Base-by-base conservation (phyloP, 2,888 invertebrate genomes). In the Leptinotarsa haldemani region DNA sequence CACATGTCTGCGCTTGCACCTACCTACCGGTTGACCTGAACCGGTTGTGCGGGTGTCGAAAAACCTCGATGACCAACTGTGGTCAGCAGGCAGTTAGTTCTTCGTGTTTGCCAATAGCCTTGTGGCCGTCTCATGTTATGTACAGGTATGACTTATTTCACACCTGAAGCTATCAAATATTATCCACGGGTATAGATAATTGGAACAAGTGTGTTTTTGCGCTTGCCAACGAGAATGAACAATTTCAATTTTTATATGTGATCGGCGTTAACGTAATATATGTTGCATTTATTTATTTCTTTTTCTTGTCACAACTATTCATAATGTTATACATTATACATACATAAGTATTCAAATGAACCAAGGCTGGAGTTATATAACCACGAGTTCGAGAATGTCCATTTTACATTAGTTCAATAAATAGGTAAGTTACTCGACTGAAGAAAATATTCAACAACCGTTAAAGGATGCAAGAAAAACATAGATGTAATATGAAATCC, bases 1-100 rank as follows among this genome's bases (percentile, higher is more conserved):
- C 61, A 61, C 61, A 61, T 61, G 61, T 40, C 61, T 61, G 58
- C n/a, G 15, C 58, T 58, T 25, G 61, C n/a, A 30, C 40, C 30
- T 40, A 61, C 40, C 61, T 61, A 61, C 40, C 61, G 61, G 61
- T 61, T 71, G 69, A 63, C 65, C 52, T 50, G 77, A 81, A 82
- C 82, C 82, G 81, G 82, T 82, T 80, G 81, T 80, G 82, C 82
- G 83, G 82, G 82, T 82, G 83, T 83, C 80, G 75, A 79, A 69
- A 72, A 74, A 69, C 77, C 64, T 69, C 76, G 76, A 73, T 75
- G 76, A 69, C 75, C 76, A 76, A 77, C 76, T 80, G 78, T 75
- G 75, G 74, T 74, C 77, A 74, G 25, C 73, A 46, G 65, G 71
- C 66, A 30, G 66, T 40, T 40, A 12, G 40, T 56, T 71, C 58